A percentile compares a stretch with the other conserved stretches of the same genome.
Evolutionary conservation across 2,888 invertebrate species (phyloP).

Genomic region (Drosophila nr. perissopoda): DNA sequence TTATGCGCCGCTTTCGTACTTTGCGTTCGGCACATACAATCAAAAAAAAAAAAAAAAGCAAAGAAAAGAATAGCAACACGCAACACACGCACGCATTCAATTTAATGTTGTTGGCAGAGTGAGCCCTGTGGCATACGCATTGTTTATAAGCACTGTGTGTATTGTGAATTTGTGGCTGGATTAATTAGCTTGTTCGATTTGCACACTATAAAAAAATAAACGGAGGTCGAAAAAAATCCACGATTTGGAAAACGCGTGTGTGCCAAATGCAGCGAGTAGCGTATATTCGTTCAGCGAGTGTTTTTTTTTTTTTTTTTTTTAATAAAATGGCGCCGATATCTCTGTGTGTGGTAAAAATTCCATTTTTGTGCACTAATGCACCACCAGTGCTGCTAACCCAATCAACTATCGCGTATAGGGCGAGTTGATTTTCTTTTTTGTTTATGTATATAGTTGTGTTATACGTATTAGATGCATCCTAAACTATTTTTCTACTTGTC

Average conservation of each 20-base stretch:
- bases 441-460: neutral
- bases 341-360: constrained; percentile 26
- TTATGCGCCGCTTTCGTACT: constrained; percentile 66
- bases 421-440: neutral
- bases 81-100: constrained; percentile 44
- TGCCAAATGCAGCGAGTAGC: constrained; percentile 60
- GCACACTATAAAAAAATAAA: constrained; percentile 60
- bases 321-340: constrained; percentile 63
- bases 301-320: too few relatives aligned
- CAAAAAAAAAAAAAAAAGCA: constrained; percentile 11
- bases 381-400: neutral
- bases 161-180: constrained; percentile 14
- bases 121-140: neutral
- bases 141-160: constrained; percentile 12
- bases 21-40: constrained; percentile 48
- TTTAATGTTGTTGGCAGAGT: constrained; percentile 2
- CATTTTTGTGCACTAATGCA: neutral
- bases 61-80: constrained; percentile 33
- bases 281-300: constrained; percentile 35
- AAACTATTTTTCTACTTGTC: neutral
- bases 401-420: constrained; percentile 1
- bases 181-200: constrained; percentile 39
- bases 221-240: constrained; percentile 67
- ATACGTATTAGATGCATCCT: neutral
- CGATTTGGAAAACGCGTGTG: constrained; percentile 75